A percentile compares a stretch with the other conserved stretches of the same genome.
Conservation (phyloP, 1,140 invertebrate species). For the Panulirus ornatus region DNA sequence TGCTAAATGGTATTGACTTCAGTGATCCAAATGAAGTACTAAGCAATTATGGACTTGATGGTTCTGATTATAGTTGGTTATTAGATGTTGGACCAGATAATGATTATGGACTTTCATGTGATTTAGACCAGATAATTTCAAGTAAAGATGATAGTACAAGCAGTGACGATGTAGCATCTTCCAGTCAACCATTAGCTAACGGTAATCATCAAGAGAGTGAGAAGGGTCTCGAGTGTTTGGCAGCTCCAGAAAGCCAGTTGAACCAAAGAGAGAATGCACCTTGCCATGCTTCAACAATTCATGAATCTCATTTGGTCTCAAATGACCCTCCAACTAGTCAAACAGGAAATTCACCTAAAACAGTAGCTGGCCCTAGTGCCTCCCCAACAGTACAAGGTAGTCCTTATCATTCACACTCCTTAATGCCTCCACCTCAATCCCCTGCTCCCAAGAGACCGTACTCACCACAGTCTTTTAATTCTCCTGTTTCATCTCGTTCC, state of each 20-base stretch:
- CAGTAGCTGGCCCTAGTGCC: slow-evolving; percentile 39
- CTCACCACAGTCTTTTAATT: slow-evolving; percentile 74
- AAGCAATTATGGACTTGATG: slow-evolving; percentile 66
- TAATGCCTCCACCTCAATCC: slow-evolving; percentile 76
- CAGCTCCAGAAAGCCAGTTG: slow-evolving; percentile 59
- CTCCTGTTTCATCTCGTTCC: slow-evolving; percentile 75
- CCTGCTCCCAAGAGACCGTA: slow-evolving; percentile 76
- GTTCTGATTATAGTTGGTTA: slow-evolving; percentile 70
- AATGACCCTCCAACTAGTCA: slow-evolving; percentile 57
- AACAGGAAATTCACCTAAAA: slow-evolving; percentile 62
- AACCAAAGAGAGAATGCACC: slow-evolving; percentile 63
- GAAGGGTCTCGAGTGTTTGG: slow-evolving; percentile 42
- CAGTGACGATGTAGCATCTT: slow-evolving; percentile 69
- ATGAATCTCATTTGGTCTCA: slow-evolving; percentile 51
- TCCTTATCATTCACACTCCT: slow-evolving; percentile 64
- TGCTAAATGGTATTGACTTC: slow-evolving; percentile 69
- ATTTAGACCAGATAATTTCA: slow-evolving; percentile 70
- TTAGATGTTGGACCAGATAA: slow-evolving; percentile 73
- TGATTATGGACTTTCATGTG: slow-evolving; percentile 67
- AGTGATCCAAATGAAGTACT: slow-evolving; percentile 70
- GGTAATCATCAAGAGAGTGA: slow-evolving; percentile 59
- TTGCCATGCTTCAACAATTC: slow-evolving; percentile 16
- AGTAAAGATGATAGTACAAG: slow-evolving; percentile 72
- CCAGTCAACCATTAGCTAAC: slow-evolving; percentile 54
- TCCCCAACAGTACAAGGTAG: slow-evolving; percentile 64